Conservation (phyloP, 2,888 invertebrate genomes). For the Pasiphila rectangulata region DNA sequence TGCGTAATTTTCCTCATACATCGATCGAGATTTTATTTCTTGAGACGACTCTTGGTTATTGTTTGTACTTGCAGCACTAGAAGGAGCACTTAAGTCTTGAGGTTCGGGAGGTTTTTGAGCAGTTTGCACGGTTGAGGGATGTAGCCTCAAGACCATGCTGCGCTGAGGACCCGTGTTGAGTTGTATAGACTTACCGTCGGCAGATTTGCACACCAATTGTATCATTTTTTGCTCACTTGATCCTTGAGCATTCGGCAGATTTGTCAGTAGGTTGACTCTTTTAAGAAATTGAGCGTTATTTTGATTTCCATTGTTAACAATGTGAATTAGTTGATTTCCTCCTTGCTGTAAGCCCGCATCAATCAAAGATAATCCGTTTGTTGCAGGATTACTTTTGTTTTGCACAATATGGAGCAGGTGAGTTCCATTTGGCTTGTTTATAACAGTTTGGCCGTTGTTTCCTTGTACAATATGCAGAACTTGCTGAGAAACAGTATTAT, state of each 20-base stretch:
- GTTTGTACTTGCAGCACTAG: conserved; percentile 37
- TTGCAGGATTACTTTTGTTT: conserved; percentile 50
- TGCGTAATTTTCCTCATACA: conserved; percentile 80
- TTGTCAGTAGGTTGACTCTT: conserved; percentile 74
- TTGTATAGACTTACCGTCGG: conserved; percentile 81
- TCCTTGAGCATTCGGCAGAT: conserved; percentile 71
- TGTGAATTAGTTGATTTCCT: conserved; percentile 73
- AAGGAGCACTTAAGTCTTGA: conserved; percentile 49
- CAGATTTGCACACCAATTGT: conserved; percentile 83
- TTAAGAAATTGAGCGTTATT: conserved; percentile 68
- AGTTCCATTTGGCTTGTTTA: conserved; percentile 60
- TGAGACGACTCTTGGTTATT: conserved; percentile 49
- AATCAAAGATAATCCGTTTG: conserved; percentile 64
- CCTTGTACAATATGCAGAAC: conserved; percentile 76
- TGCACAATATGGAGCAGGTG: conserved; percentile 75
- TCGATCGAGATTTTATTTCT: conserved; percentile 75
- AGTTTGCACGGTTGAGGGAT: conserved; percentile 53
- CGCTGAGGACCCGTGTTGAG: conserved; percentile 77
- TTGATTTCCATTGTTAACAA: conserved; percentile 71
- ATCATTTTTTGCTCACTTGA: conserved; percentile 78
- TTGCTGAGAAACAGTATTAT: conserved; percentile 48
- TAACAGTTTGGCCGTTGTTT: conserved; percentile 65
- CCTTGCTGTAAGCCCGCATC: conserved; percentile 69
- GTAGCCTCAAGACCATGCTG: conserved; percentile 74
- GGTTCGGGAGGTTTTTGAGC: conserved; percentile 49